These are phyloP conservation scores for Drepana arcuata DNA, from an alignment of 1,140 invertebrate species.

Conservation along the genomic window DNA sequence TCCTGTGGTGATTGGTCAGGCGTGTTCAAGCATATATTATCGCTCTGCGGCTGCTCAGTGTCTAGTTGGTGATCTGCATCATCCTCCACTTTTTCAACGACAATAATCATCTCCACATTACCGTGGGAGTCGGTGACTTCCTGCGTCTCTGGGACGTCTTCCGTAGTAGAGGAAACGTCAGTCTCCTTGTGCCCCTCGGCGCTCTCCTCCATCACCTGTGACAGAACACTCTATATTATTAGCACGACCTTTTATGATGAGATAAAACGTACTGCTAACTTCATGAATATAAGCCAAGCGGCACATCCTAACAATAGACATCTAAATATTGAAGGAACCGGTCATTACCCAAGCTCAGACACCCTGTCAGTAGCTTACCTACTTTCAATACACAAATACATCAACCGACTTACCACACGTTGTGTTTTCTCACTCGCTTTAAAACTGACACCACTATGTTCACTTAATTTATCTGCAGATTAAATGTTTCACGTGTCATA, in stretches of 20 bases:
- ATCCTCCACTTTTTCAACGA: conserved; percentile 40
- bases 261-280: conserved; percentile 15
- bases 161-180: conserved; percentile 48
- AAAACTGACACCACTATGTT: conserved; percentile 1
- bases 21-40: too few species aligned
- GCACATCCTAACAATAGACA: conserved; percentile 25
- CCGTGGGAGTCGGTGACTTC: conserved; percentile 30
- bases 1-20: conserved; percentile 3
- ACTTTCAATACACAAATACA: conserved; percentile 64
- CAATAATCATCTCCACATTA: conserved; percentile 41
- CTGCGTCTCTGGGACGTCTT: conserved; percentile 31
- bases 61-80: conserved; percentile 17
- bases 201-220: conserved; percentile 55
- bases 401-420: conserved; percentile 52
- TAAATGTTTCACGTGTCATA: too few species aligned
- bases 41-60: too few species aligned
- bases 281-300: conserved; percentile 7
- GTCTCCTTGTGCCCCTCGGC: conserved; percentile 49
- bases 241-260: conserved; percentile 25
- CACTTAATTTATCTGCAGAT: background rate
- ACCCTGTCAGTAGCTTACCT: conserved; percentile 46
- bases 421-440: conserved; percentile 12
- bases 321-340: conserved; percentile 38
- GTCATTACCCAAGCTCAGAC: conserved; percentile 49
- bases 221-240: conserved; percentile 34